phyloP scores from a whole-genome alignment of 2,888 invertebrate species.

The Himalopsyche tibetana region DNA sequence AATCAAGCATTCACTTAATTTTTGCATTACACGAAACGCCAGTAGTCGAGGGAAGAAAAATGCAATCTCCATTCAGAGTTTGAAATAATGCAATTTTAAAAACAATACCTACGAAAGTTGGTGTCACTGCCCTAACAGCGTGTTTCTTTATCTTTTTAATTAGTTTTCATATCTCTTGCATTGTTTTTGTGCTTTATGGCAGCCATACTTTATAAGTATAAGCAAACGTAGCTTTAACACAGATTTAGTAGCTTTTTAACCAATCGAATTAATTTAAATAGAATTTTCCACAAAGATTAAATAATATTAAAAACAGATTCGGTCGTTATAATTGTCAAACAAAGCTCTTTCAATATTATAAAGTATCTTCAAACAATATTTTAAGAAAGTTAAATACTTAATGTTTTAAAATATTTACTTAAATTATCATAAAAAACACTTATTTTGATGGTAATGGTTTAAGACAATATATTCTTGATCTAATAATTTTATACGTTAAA shows the following conservation, averaged over 20 bases:
- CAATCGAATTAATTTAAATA: too few species aligned
- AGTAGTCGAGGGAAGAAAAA: conserved; percentile 53
- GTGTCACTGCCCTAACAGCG: conserved; percentile 73
- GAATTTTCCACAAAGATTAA: too few species aligned
- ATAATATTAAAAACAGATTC: too few species aligned
- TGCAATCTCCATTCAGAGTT: conserved; percentile 53
- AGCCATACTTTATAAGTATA: not conserved
- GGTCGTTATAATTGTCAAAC: too few species aligned
- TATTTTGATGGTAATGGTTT: too few species aligned
- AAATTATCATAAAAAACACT: too few species aligned
- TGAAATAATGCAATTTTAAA: conserved; percentile 60
- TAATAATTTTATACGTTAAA: too few species aligned
- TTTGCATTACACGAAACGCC: conserved; percentile 15
- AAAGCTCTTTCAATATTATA: too few species aligned
- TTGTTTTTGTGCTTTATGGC: conserved; percentile 43
- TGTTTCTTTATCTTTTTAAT: conserved; percentile 79
- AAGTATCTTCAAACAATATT: too few species aligned
- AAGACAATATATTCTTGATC: too few species aligned
- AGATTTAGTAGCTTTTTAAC: not conserved
- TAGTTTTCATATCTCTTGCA: conserved; percentile 77
- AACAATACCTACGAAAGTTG: conserved; percentile 47
- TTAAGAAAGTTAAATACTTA: too few species aligned
- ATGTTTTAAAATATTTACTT: too few species aligned
- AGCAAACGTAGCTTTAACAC: not conserved
- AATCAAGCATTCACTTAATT: conserved; percentile 47